Evolutionary conservation across 2,797 vertebrate species (phyloP).

Genomic region (Periophthalmus magnuspinnatus): DNA sequence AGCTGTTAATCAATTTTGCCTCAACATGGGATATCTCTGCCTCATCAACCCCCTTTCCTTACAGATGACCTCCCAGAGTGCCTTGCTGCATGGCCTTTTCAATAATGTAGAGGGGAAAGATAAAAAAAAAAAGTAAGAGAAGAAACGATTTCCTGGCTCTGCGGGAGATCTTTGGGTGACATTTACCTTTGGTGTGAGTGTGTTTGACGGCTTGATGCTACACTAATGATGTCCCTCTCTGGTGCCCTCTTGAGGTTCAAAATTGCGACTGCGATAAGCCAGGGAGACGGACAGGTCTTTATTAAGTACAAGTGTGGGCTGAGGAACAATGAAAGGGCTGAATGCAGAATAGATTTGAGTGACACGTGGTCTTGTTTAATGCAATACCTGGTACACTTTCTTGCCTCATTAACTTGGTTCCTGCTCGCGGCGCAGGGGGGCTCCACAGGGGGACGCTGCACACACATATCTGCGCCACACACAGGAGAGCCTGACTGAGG

Average conservation of each 20-base stretch:
- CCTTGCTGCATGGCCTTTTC: conserved; percentile 74
- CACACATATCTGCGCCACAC: conserved; percentile 40
- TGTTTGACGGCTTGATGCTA: conserved; percentile 42
- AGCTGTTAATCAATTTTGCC: conserved; percentile 53
- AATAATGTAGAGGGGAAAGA: conserved; percentile 71
- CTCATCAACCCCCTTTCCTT: conserved; percentile 41
- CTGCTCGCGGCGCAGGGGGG: conserved; percentile 20
- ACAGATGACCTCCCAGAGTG: conserved; percentile 58
- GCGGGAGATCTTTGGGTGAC: conserved; percentile 71
- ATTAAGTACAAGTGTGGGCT: background rate
- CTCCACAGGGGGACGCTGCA: conserved; percentile 27
- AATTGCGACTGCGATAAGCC: conserved; percentile 23
- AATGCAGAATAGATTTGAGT: background rate
- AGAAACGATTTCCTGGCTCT: conserved; percentile 59
- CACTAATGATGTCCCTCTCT: conserved; percentile 59
- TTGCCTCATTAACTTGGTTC: conserved; percentile 52
- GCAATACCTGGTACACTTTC: conserved; percentile 53
- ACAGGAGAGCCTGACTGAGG: conserved; percentile 33
- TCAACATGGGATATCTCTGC: conserved; percentile 43
- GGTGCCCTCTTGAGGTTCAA: conserved; percentile 31
- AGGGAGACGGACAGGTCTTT: background rate
- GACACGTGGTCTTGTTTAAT: conserved; percentile 35
- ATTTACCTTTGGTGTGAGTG: conserved; percentile 62
- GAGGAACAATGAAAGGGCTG: conserved; percentile 4
- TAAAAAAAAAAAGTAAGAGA: conserved; percentile 49